These are phyloP conservation scores for Clarias platycephalus DNA, from an alignment of 2,797 vertebrate species.

Conservation along the genomic window DNA sequence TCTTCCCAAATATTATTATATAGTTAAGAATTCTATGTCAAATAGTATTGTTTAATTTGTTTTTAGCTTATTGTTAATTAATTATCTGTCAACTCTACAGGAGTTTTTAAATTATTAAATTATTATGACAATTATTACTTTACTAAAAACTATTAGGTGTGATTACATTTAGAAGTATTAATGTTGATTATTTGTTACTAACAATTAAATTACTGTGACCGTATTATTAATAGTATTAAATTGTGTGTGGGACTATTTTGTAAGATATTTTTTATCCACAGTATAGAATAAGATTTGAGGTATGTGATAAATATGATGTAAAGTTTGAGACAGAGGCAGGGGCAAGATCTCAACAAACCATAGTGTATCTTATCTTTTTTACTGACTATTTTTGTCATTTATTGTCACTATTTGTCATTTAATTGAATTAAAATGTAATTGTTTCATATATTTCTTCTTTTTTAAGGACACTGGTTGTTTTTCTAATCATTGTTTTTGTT, in stretches of 20 bases:
- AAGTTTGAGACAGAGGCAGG: not conserved
- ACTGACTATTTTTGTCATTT: not conserved
- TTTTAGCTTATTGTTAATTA: not conserved
- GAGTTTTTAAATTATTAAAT: not conserved
- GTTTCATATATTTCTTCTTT: not conserved
- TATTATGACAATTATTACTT: not conserved
- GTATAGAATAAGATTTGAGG: not conserved
- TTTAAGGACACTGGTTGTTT: conserved; percentile 51
- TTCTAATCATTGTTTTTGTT: conserved; percentile 49
- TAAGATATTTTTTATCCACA: not conserved
- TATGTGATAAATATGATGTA: not conserved
- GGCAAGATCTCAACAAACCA: not conserved
- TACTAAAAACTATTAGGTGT: not conserved
- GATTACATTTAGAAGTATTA: not conserved
- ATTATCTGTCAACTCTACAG: not conserved
- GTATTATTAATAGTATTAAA: not conserved
- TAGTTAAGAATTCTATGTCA: not conserved
- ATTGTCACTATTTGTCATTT: not conserved
- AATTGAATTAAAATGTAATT: not conserved
- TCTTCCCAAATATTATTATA: not conserved
- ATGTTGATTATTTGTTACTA: too few species aligned
- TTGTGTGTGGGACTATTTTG: not conserved
- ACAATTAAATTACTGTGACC: not conserved
- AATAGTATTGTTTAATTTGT: not conserved
- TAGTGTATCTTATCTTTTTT: not conserved